Evolutionary conservation across 2,888 invertebrate genomes (phyloP).

Genomic region (Cinara cedri): DNA sequence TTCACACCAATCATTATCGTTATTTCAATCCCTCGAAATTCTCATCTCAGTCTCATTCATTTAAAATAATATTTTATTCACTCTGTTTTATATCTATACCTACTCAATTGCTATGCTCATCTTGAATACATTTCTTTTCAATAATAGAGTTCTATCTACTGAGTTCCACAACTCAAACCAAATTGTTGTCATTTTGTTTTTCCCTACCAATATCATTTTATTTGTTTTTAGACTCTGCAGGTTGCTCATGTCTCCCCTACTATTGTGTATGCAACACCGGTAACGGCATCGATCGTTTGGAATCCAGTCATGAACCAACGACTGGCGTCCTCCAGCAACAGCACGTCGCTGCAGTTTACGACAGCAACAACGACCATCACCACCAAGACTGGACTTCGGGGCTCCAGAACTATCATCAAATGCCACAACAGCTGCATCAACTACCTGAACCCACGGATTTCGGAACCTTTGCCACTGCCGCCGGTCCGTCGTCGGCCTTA

Average conservation of each 20-base stretch:
- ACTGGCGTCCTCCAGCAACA: not conserved
- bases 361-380: not conserved
- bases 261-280: conserved; percentile 19
- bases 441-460: not conserved
- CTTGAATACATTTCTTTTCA: too few relatives aligned
- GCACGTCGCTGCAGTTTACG: not conserved
- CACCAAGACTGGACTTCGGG: not conserved
- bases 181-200: too few relatives aligned
- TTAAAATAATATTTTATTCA: too few relatives aligned
- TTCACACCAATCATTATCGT: too few relatives aligned
- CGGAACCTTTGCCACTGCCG: not conserved
- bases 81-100: too few relatives aligned
- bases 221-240: not conserved
- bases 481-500: not conserved
- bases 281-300: not conserved
- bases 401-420: conserved; percentile 12
- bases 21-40: too few relatives aligned
- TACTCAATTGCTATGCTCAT: too few relatives aligned
- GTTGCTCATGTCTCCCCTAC: conserved; percentile 28
- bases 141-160: too few relatives aligned
- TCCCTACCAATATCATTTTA: not conserved
- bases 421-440: not conserved
- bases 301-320: not conserved
- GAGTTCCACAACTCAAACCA: too few relatives aligned
- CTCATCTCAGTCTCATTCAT: too few relatives aligned